Evolutionary conservation across 2,113 vertebrate species (phyloP), one percentile per base, ranked within the genome.

Genomic region (Ailuropoda melanoleuca): DNA sequence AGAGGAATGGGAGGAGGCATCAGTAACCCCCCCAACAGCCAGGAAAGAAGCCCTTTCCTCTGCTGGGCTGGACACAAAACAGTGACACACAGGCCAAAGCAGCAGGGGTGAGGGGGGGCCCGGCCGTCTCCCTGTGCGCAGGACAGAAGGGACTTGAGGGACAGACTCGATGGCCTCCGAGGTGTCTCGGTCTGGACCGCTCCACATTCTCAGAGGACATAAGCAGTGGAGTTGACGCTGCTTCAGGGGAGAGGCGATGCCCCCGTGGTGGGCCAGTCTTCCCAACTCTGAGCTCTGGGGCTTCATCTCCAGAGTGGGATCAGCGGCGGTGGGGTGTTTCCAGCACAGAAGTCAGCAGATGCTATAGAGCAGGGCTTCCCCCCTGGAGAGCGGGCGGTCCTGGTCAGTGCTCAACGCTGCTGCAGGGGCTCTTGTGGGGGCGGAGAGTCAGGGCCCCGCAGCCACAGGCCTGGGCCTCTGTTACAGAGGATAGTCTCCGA

Each of bases 401-500:
- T 0, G 34, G 31, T n/a, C 64, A 4, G 7, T 2, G 17, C 24
- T 26, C 29, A 78, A 21, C 60, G 4, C 26, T 13, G 85, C 31
- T 15, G 53, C 43, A 13, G 56, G 8, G 34, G 18, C n/a, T 5
- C 11, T 4, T 0, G n/a, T n/a, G n/a, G 11, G 58, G 50, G 4
- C 8, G 50, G 60, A 26, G 0, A 24, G 17, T 21, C 2, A 26
- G 21, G 2, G 64, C 19, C 37, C 1, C 0, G 21, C 34, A 31
- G 50, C 12, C 2, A 1, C 15, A 10, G 12, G 53, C n/a, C 60
- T 2, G 17, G n/a, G 31, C 31, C 74, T 94, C 4, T 15, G n/a
- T 96, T 97, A 17, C 77, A 99, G 99, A 98, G 83, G 53, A 96
- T 99, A 66, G 98, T 99, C 39, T 37, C 88, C 0, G 99, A 99